Base-by-base conservation (phyloP, 2,797 vertebrate genomes). In the Brachyalestes nurse region DNA sequence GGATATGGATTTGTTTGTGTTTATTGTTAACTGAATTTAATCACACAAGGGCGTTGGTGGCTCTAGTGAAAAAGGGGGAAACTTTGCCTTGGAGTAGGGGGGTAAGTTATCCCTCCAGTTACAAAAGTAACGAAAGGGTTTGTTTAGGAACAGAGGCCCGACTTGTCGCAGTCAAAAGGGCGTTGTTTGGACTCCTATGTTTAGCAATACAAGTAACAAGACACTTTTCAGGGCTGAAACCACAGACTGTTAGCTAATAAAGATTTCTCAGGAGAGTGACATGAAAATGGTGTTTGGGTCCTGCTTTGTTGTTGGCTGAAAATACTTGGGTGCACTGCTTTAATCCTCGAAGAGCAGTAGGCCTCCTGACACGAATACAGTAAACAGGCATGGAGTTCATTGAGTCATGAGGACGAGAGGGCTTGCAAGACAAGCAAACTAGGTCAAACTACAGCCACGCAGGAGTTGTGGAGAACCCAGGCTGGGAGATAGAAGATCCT, bases 151-250 rank as follows among this genome's bases (percentile, higher is more conserved):
- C 4, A 58, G 16, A 47, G 80, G 70, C 61, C 21, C 38, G 65
- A 38, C 64, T 38, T 82, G 81, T 74, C 81, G 76, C 81, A 82
- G 76, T 75, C 55, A 47, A 19, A 34, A 74, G 81, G 81, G 81
- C 81, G 81, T 82, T 82, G 81, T 64, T 13, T 57, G 6, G 53
- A 66, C 47, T 58, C 51, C 49, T 61, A 75, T 23, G 21, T 45
- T 42, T n/a, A 67, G 38, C 17, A 1, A 6, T 7, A 72, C 25
- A 17, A 51, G 53, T 0, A 45, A 2, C 53, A 25, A 21, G 55
- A 42, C 53, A 21, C 10, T 72, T 57, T n/a, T 51, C 47, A 2
- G 51, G 16, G 17, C 10, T 42, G n/a, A 40, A 19, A 57, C 51
- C 38, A 17, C 49, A 38, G 25, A 10, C 45, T 13, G 65, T 40